Conservation (phyloP, 2,888 invertebrate species). For the Zeuzera pyrina region DNA sequence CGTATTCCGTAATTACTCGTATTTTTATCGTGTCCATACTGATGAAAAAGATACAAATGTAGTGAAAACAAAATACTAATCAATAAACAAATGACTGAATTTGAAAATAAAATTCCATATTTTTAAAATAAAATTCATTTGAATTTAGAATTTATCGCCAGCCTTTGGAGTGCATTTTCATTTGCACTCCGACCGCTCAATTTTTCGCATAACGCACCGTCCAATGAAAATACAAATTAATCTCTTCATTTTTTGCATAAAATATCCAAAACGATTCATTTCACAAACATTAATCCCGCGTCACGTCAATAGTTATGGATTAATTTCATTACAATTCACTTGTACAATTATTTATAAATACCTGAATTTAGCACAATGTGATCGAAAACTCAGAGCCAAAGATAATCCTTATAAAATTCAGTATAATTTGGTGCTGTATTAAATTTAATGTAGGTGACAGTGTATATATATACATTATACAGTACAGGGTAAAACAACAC, state of each 20-base stretch:
- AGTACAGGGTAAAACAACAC: slow-evolving; percentile 30
- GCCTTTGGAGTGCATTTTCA: too few species aligned
- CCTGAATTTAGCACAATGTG: slow-evolving; percentile 23
- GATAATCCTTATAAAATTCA: slow-evolving; percentile 35
- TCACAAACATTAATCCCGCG: slow-evolving; percentile 51
- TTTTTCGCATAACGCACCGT: slow-evolving; percentile 69
- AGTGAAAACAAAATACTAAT: too few species aligned
- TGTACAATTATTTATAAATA: slow-evolving; percentile 33
- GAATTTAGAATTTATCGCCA: too few species aligned
- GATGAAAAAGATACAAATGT: too few species aligned
- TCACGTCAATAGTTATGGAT: slow-evolving; percentile 60
- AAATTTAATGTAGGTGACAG: slow-evolving; percentile 37
- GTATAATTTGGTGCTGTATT: too few species aligned
- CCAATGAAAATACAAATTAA: slow-evolving; percentile 71
- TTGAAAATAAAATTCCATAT: too few species aligned
- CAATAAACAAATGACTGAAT: too few species aligned
- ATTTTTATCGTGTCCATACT: too few species aligned
- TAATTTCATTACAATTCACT: slow-evolving; percentile 55
- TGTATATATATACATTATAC: too few species aligned
- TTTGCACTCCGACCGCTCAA: slow-evolving; percentile 58
- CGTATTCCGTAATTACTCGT: too few species aligned
- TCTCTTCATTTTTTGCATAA: slow-evolving; percentile 70
- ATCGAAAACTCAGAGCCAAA: slow-evolving; percentile 22
- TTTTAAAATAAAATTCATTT: too few species aligned
- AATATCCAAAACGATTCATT: slow-evolving; percentile 60